These are phyloP conservation scores for Phyllotreta cruciferae DNA, from an alignment of 2,888 invertebrate species.

Conservation along the genomic window DNA sequence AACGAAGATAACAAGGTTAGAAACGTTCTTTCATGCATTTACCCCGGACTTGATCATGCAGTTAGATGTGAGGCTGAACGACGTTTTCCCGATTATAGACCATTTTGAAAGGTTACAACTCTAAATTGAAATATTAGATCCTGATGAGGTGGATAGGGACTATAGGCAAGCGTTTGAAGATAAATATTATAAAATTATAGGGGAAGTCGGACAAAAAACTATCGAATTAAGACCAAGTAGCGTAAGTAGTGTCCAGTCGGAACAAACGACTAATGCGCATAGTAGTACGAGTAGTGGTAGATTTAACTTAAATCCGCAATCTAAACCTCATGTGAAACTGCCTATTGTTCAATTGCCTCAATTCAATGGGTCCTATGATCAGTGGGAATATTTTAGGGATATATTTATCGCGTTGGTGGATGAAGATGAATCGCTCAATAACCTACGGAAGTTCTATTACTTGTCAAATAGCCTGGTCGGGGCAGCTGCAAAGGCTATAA, in stretches of 20 bases:
- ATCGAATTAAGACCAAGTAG: background rate
- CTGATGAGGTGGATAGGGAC: background rate
- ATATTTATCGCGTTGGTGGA: slow-evolving; percentile 12
- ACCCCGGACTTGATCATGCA: too few relatives aligned
- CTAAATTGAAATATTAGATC: slow-evolving; percentile 1
- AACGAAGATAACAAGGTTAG: too few relatives aligned
- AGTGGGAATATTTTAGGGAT: slow-evolving; percentile 11
- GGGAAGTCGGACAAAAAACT: background rate
- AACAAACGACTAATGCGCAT: background rate
- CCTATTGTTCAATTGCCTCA: slow-evolving; percentile 3
- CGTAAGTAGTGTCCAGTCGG: background rate
- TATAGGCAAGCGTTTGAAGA: background rate
- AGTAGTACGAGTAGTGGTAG: background rate
- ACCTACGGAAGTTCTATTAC: slow-evolving; percentile 7
- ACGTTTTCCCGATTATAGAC: too few relatives aligned
- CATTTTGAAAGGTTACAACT: background rate
- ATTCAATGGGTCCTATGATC: slow-evolving; percentile 5
- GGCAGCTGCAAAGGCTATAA: background rate
- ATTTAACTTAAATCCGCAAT: background rate
- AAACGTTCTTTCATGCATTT: too few relatives aligned
- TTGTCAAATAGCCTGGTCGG: background rate
- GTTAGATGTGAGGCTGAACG: too few relatives aligned
- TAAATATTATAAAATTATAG: slow-evolving; percentile 2
- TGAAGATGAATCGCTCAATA: slow-evolving; percentile 4
- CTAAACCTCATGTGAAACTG: background rate